Conservation (phyloP, 2,888 invertebrate genomes). For the Cotesia congregata region DNA sequence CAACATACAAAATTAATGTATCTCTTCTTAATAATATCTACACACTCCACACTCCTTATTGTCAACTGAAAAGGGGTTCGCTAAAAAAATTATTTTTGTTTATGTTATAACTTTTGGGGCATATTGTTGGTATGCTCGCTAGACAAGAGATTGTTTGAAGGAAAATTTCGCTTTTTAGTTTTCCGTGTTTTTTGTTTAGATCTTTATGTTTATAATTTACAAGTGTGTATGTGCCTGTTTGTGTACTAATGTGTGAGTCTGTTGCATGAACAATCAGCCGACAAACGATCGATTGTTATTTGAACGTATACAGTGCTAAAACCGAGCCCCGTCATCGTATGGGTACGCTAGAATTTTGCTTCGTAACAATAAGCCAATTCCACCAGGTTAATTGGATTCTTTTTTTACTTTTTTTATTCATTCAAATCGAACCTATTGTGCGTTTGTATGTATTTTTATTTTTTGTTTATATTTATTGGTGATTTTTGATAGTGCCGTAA, state of each 20-base stretch:
- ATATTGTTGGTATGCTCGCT: too few relatives aligned
- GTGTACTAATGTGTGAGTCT: conserved; percentile 30
- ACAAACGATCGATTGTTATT: conserved; percentile 50
- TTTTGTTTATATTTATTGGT: background rate
- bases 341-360: conserved; percentile 41
- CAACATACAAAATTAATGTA: conserved; percentile 33
- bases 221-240: background rate
- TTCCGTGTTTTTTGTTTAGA: background rate
- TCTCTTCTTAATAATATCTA: background rate
- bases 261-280: conserved; percentile 44
- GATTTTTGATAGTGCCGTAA: background rate
- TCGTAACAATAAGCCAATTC: conserved; percentile 44
- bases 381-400: conserved; percentile 45
- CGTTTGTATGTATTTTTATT: conserved; percentile 1
- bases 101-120: background rate
- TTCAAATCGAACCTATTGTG: conserved; percentile 35
- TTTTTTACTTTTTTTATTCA: conserved; percentile 26
- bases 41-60: background rate
- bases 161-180: too few relatives aligned
- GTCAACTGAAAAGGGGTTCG: background rate
- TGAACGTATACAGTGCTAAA: conserved; percentile 45
- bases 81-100: background rate
- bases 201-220: background rate
- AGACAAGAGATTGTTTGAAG: too few relatives aligned
- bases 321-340: conserved; percentile 44